Conservation (phyloP, 2,888 invertebrate species). For the Morpho achilles region DNA sequence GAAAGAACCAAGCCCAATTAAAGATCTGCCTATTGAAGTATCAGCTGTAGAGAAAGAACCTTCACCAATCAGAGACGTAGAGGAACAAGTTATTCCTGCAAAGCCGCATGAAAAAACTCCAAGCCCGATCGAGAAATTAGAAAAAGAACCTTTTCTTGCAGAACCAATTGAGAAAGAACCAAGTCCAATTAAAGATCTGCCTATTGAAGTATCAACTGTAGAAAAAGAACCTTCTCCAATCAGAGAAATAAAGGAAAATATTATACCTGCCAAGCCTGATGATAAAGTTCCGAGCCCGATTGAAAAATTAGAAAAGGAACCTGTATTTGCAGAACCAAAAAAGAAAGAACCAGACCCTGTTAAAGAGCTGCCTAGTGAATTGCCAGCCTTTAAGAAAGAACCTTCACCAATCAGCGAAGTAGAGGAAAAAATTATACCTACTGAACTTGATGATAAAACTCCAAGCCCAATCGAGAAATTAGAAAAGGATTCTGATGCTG, state of each 20-base stretch:
- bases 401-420: background rate
- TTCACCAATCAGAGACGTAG: background rate
- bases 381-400: background rate
- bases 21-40: background rate
- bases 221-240: conserved; percentile 2
- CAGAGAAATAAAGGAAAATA: background rate
- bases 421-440: background rate
- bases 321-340: background rate
- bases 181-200: background rate
- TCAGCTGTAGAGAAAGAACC: background rate
- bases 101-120: background rate
- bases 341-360: background rate
- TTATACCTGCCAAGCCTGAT: background rate
- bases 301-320: background rate
- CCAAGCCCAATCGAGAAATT: background rate
- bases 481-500: background rate
- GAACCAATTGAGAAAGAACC: background rate
- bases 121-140: background rate
- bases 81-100: background rate
- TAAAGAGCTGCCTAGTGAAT: background rate
- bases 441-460: background rate
- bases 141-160: background rate
- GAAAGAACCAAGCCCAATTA: background rate
- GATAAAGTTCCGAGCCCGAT: background rate
- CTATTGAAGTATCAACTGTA: background rate